phyloP scores from a whole-genome alignment of 1,140 invertebrate species.

The Trypoxylus dichotomus region DNA sequence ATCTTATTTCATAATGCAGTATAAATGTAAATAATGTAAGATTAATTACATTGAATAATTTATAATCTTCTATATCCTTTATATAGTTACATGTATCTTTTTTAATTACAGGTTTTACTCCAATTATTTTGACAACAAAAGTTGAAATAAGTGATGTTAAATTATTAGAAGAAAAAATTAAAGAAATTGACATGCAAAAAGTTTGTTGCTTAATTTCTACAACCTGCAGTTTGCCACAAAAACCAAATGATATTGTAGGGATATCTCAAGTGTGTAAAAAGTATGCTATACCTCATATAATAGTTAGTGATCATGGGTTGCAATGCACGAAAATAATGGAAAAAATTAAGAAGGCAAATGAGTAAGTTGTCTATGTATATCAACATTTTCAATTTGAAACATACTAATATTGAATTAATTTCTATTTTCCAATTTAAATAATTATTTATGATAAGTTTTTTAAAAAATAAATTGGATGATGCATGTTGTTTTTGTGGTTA shows the following conservation, averaged over 20 bases:
- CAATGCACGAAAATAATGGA: constrained; percentile 74
- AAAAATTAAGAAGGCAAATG: constrained; percentile 70
- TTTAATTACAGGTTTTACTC: constrained; percentile 60
- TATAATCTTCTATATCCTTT: no score
- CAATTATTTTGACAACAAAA: constrained; percentile 71
- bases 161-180: constrained; percentile 63
- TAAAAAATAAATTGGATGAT: no score
- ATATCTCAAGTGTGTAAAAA: constrained; percentile 67
- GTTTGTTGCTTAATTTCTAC: constrained; percentile 80
- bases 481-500: no score
- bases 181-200: constrained; percentile 64
- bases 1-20: no score
- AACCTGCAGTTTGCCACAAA: constrained; percentile 85
- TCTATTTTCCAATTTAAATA: no score
- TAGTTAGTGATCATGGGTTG: constrained; percentile 90
- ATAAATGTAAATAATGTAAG: background rate
- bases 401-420: no score
- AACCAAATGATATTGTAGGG: constrained; percentile 68
- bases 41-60: no score
- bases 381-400: background rate
- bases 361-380: constrained; percentile 43
- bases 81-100: no score
- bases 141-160: constrained; percentile 67
- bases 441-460: no score
- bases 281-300: constrained; percentile 73